Percentiles rank a stretch among this genome's conserved stretches.
Evolutionary conservation across 1,140 invertebrate genomes (phyloP).

Genomic region (Cydia fagiglandana): DNA sequence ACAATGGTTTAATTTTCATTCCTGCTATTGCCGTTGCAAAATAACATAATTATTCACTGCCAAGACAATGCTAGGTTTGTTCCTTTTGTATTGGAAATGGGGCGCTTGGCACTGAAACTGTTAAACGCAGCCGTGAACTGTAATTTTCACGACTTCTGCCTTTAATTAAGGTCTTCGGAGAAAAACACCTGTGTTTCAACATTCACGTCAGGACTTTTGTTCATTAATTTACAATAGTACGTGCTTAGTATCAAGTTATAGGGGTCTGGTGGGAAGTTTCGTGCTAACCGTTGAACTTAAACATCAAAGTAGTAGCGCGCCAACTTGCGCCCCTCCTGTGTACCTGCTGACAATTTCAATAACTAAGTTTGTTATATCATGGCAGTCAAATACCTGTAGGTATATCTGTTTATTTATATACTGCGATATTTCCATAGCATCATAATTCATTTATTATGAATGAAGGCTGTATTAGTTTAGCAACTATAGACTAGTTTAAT

Average conservation of each 20-base stretch:
- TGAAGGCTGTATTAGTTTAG: background rate
- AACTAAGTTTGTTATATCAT: conserved; percentile 46
- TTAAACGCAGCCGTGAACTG: background rate
- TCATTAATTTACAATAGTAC: conserved; percentile 32
- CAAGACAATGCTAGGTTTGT: no score
- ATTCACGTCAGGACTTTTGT: conserved; percentile 6
- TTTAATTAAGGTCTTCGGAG: conserved; percentile 26
- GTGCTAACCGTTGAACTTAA: conserved; percentile 45
- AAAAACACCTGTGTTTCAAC: conserved; percentile 23
- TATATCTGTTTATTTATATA: conserved; percentile 28
- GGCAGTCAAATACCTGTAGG: conserved; percentile 41
- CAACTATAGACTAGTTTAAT: background rate
- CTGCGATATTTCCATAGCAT: conserved; percentile 5
- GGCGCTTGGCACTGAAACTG: no score
- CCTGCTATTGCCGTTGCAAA: background rate
- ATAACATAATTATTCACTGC: background rate
- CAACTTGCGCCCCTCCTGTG: conserved; percentile 40
- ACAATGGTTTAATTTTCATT: conserved; percentile 2
- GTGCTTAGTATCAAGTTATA: conserved; percentile 37
- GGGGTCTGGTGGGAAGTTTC: conserved; percentile 42
- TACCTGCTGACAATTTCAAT: conserved; percentile 50
- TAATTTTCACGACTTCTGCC: conserved; percentile 11
- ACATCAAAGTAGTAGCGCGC: conserved; percentile 45
- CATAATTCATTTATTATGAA: background rate
- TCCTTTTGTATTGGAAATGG: no score